phyloP scores from a whole-genome alignment of 2,113 vertebrate genomes.

The Hippopotamus amphibius region DNA sequence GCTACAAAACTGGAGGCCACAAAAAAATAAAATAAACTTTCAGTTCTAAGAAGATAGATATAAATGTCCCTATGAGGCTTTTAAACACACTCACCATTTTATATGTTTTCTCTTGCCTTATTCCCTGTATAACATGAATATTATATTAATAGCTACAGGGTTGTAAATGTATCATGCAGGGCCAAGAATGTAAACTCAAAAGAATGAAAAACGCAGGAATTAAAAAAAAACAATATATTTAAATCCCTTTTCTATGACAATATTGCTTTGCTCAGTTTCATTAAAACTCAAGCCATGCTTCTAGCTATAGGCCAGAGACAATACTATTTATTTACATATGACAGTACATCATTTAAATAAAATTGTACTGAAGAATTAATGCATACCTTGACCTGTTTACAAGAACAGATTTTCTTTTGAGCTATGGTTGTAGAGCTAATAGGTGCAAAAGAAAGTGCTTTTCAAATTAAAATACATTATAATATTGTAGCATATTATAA shows the following conservation, averaged over 20 bases:
- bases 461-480: conserved; percentile 45
- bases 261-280: conserved; percentile 16
- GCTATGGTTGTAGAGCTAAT: background rate
- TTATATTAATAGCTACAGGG: conserved; percentile 35
- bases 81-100: conserved; percentile 20
- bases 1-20: background rate
- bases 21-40: conserved; percentile 40
- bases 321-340: background rate
- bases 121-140: conserved; percentile 1
- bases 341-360: conserved; percentile 18
- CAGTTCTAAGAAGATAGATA: background rate
- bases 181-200: background rate
- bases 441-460: background rate
- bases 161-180: background rate
- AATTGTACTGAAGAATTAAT: conserved; percentile 13
- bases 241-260: background rate
- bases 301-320: background rate
- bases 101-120: conserved; percentile 9
- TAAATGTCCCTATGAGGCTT: background rate
- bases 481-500: background rate
- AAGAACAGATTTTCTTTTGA: conserved; percentile 29
- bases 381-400: background rate
- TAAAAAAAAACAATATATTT: background rate
- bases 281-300: conserved; percentile 29
- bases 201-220: background rate